Evolutionary conservation across 2,888 invertebrate genomes (phyloP), one percentile per base, ranked within the genome.

Genomic region (Apotomis betuletana): DNA sequence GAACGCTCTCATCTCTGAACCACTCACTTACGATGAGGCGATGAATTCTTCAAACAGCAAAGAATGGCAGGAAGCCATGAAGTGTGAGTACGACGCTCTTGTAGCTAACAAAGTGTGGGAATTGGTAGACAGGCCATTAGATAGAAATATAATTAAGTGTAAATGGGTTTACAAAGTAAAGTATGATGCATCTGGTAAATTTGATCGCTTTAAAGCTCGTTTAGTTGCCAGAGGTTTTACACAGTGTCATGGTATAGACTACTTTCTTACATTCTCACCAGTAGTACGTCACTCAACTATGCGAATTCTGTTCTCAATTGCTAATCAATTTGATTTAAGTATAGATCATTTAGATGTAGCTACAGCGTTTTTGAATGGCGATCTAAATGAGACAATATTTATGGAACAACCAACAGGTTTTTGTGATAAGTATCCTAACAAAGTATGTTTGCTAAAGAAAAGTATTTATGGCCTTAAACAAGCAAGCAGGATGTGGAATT

Each of bases 271-370:
- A 8, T 46, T 8, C 10, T 6, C 52, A 41, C 41, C 54, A 9
- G 38, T 63, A n/a, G 62, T 61, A 61, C 61, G 61, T 49, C 49
- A 61, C 49, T 61, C 49, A 27, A 61, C 61, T 15, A 61, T 61
- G 61, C 15, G 61, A 49, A 61, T 61, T 49, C 49, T 61, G 61
- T 61, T 61, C 27, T 61, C 61, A 15, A 49, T 61, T 38, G 61
- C 61, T 10, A 61, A 61, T 61, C 49, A 61, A 5, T 49, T 8
- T 49, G 27, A n/a, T 61, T 61, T 61, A 49, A 61, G n/a, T 49
- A 61, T 55, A 55, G 54, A 55, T 15, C 15, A 51, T 51, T 51
- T 51, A 51, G 51, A 51, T 12, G 15, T 15, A 0, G 15, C 15
- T 0, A 15, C 15, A 15, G 15, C 15, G 0, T 15, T 15, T 15